phyloP scores from a whole-genome alignment of 1,140 invertebrate species.

The Elymnias hypermnestra region DNA sequence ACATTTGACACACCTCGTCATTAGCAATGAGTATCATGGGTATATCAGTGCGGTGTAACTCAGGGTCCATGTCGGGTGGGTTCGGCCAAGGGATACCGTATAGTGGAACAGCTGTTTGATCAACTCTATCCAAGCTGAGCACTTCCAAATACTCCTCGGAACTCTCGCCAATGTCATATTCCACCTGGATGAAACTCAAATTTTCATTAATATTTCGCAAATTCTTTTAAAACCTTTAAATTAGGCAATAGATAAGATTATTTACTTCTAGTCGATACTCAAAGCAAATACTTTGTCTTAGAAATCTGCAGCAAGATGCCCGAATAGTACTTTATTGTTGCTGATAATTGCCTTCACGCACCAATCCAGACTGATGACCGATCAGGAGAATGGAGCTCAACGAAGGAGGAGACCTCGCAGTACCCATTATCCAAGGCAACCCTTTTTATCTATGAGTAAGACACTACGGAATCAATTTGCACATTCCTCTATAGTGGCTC shows the following conservation, averaged over 20 bases:
- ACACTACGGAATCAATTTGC: no score
- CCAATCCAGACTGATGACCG: no score
- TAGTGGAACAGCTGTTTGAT: conserved; percentile 79
- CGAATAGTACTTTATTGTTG: no score
- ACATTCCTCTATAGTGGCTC: no score
- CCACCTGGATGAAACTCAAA: conserved; percentile 35
- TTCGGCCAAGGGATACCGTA: conserved; percentile 66
- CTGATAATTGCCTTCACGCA: no score
- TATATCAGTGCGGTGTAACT: conserved; percentile 31
- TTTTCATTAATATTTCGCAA: neutral
- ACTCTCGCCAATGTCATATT: conserved; percentile 81
- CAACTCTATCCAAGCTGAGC: conserved; percentile 72
- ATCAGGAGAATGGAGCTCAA: no score
- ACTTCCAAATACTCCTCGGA: conserved; percentile 52
- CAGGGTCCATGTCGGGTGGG: conserved; percentile 32
- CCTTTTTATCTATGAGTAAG: no score
- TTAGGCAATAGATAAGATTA: neutral
- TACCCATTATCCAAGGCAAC: no score
- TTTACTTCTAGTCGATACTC: no score
- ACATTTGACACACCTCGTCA: conserved; percentile 70
- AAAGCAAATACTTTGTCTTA: no score
- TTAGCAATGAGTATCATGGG: conserved; percentile 66
- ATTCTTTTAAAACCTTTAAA: neutral
- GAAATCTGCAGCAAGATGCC: no score
- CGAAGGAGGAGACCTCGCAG: no score